These are phyloP conservation scores for Lagodon rhomboides DNA, from an alignment of 2,797 vertebrate genomes.

Conservation along the genomic window DNA sequence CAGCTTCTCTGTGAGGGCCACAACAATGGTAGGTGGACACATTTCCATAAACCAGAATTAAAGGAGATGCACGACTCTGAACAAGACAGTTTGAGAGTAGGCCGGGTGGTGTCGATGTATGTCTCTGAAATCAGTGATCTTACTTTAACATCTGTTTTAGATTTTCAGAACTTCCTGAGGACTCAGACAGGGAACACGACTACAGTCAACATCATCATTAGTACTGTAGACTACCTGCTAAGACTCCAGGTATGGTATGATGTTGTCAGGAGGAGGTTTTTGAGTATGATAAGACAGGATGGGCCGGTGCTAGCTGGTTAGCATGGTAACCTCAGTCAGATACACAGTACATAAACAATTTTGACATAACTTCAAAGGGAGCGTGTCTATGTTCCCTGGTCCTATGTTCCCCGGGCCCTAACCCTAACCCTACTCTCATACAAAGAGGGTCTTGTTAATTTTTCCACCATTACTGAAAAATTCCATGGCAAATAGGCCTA, in stretches of 20 bases:
- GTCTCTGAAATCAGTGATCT: neutral
- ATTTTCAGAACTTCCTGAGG: constrained; percentile 98
- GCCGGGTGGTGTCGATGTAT: neutral
- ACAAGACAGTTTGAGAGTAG: neutral
- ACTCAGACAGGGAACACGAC: constrained; percentile 99
- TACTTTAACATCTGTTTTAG: constrained; percentile 73
- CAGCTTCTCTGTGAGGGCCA: constrained; percentile 99
- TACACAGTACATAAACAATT: too few relatives aligned
- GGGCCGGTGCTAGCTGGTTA: too few relatives aligned
- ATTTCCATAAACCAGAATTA: neutral
- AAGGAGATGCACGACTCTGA: constrained; percentile 3
- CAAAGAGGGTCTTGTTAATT: too few relatives aligned
- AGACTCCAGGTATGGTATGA: constrained; percentile 91
- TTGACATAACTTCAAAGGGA: too few relatives aligned
- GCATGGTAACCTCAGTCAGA: too few relatives aligned
- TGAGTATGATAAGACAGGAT: too few relatives aligned
- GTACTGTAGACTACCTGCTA: constrained; percentile 97
- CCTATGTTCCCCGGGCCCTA: too few relatives aligned
- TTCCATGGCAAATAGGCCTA: too few relatives aligned
- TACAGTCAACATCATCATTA: constrained; percentile 98
- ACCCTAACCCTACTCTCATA: too few relatives aligned
- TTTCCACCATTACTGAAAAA: too few relatives aligned
- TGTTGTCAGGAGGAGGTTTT: too few relatives aligned
- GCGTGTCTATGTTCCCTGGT: too few relatives aligned
- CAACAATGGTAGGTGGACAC: constrained; percentile 91